A percentile compares a stretch with the other conserved stretches of the same genome.
Evolutionary conservation across 2,888 invertebrate genomes (phyloP).

Genomic region (Incurvaria masculella): DNA sequence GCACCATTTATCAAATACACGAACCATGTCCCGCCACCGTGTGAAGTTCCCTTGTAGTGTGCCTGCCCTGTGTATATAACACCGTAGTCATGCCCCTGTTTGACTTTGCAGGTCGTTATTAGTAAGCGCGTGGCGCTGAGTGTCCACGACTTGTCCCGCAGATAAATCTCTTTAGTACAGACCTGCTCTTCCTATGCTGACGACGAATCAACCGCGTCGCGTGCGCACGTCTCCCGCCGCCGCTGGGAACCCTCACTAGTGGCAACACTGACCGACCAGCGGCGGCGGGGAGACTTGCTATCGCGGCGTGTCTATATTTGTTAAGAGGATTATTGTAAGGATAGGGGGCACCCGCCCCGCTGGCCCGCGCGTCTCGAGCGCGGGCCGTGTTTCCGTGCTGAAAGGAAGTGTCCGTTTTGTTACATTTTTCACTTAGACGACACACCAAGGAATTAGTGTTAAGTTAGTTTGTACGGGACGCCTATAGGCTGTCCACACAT

Average conservation of each 20-base stretch:
- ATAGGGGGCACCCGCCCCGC: neutral
- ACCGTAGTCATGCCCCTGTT: conserved; percentile 46
- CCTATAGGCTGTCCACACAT: neutral
- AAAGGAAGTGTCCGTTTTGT: neutral
- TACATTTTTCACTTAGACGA: neutral
- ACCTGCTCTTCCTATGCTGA: neutral
- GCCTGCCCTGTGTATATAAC: conserved; percentile 21
- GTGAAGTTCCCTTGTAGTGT: neutral
- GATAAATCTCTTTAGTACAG: neutral
- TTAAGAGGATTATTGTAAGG: neutral
- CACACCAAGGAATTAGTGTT: neutral
- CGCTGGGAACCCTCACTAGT: no score
- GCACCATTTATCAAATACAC: no score
- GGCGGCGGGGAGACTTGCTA: neutral
- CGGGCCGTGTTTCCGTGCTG: neutral
- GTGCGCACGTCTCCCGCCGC: neutral
- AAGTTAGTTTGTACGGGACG: neutral
- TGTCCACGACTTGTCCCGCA: neutral
- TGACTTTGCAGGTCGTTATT: conserved; percentile 58
- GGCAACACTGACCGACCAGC: no score
- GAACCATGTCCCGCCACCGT: no score
- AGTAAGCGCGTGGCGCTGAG: conserved; percentile 47
- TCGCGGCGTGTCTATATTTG: neutral
- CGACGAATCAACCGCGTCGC: neutral
- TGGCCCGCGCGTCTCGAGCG: neutral